Base-by-base conservation (phyloP, 2,888 invertebrate genomes). In the Heliconius hortense region DNA sequence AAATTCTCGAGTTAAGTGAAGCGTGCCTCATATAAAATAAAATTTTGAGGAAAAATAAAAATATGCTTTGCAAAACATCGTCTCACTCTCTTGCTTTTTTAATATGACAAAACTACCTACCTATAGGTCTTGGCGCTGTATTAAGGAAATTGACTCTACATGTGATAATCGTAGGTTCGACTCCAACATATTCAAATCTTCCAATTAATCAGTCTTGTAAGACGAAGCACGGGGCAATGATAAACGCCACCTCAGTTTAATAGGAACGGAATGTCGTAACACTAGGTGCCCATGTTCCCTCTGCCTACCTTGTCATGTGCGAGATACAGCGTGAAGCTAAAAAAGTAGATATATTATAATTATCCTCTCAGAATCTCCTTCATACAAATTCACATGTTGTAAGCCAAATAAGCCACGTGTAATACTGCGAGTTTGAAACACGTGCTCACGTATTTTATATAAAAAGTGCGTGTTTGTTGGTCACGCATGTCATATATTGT, bases 371-470 rank as follows among this genome's bases (percentile, higher is more conserved):
- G n/a, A n/a, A 43, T 43, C 56, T 18, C 18, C 5, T 48, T 18
- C 5, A 18, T 48, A 35, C 10, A 10, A 21, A 13, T 39, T 31
- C 63, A 63, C 63, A 31, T 31, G 31, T 3, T 2, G n/a, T 39
- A 13, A 7, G 24, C 8, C 39, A 18, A 26, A 66, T 43, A 66
- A 39, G 39, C 21, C 68, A 68, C 68, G 68, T 69, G 53, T 11
- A 7, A 53, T n/a, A 8, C 31, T 31, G 53, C 11, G 21, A 28
- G 28, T 68, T 48, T 28, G 26, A 2, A 53, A 69, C 53, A 69
- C 68, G 68, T 69, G 69, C 28, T 26, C 48, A 31, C n/a, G 21
- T 68, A 21, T 68, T 28, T 69, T 31, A 69, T 68, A 68, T 53
- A 31, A 68, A 53, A 53, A 31, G 11, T 53, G 68, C 53, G 21